Evolutionary conservation across 2,113 vertebrate species (phyloP).

Genomic region (Macaca nemestrina): DNA sequence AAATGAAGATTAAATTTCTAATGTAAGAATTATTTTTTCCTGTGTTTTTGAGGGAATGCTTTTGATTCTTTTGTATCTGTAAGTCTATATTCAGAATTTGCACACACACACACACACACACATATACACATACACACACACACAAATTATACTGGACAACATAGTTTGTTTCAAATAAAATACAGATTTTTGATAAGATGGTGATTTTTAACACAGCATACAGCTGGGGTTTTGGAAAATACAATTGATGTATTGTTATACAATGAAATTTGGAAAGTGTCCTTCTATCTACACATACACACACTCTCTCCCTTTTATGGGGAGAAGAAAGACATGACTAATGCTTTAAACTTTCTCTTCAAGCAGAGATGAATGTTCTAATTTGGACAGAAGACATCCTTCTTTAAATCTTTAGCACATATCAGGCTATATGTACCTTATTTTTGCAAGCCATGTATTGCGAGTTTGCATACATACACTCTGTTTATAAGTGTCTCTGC

Average conservation of each 20-base stretch:
- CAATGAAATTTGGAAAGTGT: neutral
- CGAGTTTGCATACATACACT: neutral
- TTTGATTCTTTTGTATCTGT: neutral
- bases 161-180: neutral
- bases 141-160: neutral
- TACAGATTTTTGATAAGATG: neutral
- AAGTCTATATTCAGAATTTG: neutral
- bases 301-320: neutral
- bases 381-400: neutral
- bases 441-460: neutral
- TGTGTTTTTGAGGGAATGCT: neutral
- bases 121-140: neutral
- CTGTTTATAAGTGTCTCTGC: neutral
- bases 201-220: neutral
- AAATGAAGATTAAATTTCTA: conserved; percentile 38
- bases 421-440: neutral
- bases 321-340: too few relatives aligned
- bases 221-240: neutral
- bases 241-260: neutral
- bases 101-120: neutral
- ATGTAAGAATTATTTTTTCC: neutral
- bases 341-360: neutral
- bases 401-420: neutral
- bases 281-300: neutral
- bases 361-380: neutral